phyloP scores from a whole-genome alignment of 2,797 vertebrate genomes.

The Danio kyathit region DNA sequence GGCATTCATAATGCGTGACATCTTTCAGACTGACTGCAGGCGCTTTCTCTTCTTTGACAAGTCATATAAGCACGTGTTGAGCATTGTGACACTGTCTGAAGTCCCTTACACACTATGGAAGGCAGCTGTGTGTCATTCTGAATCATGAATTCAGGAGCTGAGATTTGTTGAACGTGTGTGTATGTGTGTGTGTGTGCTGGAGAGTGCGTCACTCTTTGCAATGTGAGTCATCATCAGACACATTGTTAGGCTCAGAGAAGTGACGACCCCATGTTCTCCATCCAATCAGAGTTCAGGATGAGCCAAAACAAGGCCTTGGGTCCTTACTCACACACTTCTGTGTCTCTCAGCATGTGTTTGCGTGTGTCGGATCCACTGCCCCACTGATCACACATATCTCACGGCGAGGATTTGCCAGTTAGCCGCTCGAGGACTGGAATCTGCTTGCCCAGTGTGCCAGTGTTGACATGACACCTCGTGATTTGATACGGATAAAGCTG shows the following conservation, averaged over 20 bases:
- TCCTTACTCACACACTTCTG: constrained; percentile 54
- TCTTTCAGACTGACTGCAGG: neutral
- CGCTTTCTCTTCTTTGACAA: constrained; percentile 2
- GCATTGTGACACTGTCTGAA: neutral
- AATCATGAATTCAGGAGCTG: neutral
- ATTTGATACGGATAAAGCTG: constrained; percentile 17
- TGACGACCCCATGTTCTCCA: constrained; percentile 54
- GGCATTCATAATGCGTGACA: neutral
- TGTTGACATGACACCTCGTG: constrained; percentile 36
- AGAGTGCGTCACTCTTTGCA: constrained; percentile 71
- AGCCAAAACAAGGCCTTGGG: constrained; percentile 52
- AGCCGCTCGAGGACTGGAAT: neutral
- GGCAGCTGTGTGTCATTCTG: constrained; percentile 7
- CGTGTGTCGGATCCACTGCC: constrained; percentile 21
- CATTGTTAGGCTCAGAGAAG: constrained; percentile 64
- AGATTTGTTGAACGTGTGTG: constrained; percentile 29
- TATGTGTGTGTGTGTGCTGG: constrained; percentile 42
- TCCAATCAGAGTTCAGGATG: constrained; percentile 41
- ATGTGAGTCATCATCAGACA: constrained; percentile 74
- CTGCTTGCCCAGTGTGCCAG: constrained; percentile 24
- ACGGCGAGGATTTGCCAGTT: constrained; percentile 8
- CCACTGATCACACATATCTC: constrained; percentile 11
- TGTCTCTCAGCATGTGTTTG: constrained; percentile 51
- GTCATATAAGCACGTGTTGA: neutral
- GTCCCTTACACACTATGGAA: neutral